These are phyloP conservation scores for Aurelia aurita DNA, from an alignment of 30 jellyfish, hydroid and myxozoan genomes.

Conservation along the genomic window DNA sequence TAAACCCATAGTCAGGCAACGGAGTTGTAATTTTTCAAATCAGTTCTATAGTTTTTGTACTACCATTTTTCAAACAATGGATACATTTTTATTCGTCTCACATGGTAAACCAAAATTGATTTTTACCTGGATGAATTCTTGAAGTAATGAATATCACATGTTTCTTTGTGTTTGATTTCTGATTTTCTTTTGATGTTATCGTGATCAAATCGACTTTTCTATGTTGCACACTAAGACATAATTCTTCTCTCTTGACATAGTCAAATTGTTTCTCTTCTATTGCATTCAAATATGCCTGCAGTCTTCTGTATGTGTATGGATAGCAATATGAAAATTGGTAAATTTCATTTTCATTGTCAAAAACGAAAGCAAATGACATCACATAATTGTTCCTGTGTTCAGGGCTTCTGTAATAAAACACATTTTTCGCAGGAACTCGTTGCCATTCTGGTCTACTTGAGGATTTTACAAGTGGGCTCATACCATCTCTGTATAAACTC, in stretches of 20 bases:
- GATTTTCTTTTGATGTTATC: constrained; percentile 82
- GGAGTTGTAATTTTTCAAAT: too few species aligned
- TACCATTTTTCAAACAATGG: too few species aligned
- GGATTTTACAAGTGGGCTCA: constrained; percentile 95
- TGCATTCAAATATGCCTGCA: constrained; percentile 66
- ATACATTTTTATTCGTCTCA: too few species aligned
- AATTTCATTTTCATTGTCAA: constrained; percentile 87
- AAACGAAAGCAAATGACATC: constrained; percentile 96
- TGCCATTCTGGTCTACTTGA: constrained; percentile 95
- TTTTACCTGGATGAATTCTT: constrained; percentile 93
- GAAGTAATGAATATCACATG: constrained; percentile 91
- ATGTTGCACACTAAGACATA: constrained; percentile 89
- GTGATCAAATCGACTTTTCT: constrained; percentile 88
- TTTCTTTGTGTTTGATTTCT: constrained; percentile 52
- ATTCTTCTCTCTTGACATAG: constrained; percentile 74
- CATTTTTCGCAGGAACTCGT: constrained; percentile 90
- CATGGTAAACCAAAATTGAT: too few species aligned
- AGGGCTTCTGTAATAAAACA: constrained; percentile 90
- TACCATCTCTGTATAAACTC: constrained; percentile 93
- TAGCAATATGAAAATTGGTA: constrained; percentile 89
- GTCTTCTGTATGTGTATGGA: constrained; percentile 90
- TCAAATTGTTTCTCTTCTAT: constrained; percentile 69
- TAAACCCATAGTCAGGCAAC: too few species aligned
- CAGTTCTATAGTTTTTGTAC: too few species aligned
- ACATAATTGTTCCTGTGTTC: constrained; percentile 91